A percentile compares a stretch with the other conserved stretches of the same genome.
phyloP scores from a whole-genome alignment of 2,113 vertebrate species.

The Dromas ardeola region DNA sequence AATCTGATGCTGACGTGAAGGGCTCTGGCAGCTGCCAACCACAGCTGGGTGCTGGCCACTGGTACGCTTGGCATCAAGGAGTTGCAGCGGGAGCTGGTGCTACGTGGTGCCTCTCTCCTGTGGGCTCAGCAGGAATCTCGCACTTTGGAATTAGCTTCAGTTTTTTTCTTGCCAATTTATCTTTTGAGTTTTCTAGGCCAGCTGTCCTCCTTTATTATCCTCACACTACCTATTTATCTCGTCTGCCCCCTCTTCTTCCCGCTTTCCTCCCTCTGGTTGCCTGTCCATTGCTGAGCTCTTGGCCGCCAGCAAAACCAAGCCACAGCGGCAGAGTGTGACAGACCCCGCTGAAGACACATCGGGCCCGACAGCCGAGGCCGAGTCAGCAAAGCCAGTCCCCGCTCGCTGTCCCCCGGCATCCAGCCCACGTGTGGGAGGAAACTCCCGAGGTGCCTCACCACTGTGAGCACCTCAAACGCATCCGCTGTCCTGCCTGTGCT shows the following conservation, averaged over 20 bases:
- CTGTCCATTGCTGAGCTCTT: background rate
- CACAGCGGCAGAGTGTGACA: background rate
- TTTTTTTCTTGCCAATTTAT: background rate
- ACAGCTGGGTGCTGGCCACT: background rate
- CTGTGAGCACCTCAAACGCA: fast-evolving
- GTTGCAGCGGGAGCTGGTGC: background rate
- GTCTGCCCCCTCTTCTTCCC: background rate
- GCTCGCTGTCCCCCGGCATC: background rate
- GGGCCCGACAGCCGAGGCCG: background rate
- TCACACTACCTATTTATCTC: conserved; percentile 18
- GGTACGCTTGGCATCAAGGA: fast-evolving
- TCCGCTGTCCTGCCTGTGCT: fast-evolving
- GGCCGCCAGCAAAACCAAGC: conserved; percentile 32
- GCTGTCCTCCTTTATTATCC: conserved; percentile 56
- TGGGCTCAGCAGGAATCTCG: background rate
- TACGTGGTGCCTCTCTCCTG: background rate
- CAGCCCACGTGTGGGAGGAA: background rate
- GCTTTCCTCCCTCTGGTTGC: background rate
- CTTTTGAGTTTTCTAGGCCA: conserved; percentile 63
- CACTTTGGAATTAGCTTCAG: background rate
- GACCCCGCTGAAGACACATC: background rate
- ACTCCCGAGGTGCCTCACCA: fast-evolving
- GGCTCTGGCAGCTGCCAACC: background rate
- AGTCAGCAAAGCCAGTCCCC: background rate
- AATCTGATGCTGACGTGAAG: background rate